Base-by-base conservation (phyloP, 2,888 invertebrate species). In the Vesta saturnalis region DNA sequence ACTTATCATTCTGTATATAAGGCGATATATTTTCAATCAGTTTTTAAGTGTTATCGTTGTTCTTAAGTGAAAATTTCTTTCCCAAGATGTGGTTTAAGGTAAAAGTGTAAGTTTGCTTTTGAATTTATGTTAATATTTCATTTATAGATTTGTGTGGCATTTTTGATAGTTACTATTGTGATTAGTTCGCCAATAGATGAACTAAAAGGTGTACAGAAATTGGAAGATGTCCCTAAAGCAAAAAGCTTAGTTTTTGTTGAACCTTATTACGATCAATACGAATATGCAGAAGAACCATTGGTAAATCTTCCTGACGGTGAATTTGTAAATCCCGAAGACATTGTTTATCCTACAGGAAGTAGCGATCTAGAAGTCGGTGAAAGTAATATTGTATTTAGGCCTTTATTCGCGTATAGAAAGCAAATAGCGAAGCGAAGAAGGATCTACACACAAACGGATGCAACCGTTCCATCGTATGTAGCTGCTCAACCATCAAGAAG, bases 341-440 rank as follows among this genome's bases (percentile, higher is more conserved):
- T 52, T n/a, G 19, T 49, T 15, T 52, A 52, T 21, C 52, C 52
- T 12, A 18, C 35, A 19, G 23, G 21, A 0, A 62, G n/a, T 21
- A 57, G 21, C 15, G 67, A 67, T 61, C 57, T 71, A 62, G 59
- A 68, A 46, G 16, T 62, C 21, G 68, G 68, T n/a, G 63, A 64
- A 57, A 64, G 58, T 39, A 64, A 58, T 18, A 63, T 68, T 5
- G 66, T 71, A 3, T 71, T 71, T 12, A 43, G 65, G 12, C 71
- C 71, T 4, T 22, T 71, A 23, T 71, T 71, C 19, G 16, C 58
- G 1, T 69, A 69, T 18, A 57, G 65, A 16, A 39, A 49, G n/a
- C 58, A 59, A 16, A 64, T 47, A 12, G 64, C 63, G 5, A 22
- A 68, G 23, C 59, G 30, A 46, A 47, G 65, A 47, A 57, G 57